Conservation (phyloP, 2,113 vertebrate species). For the Phodopus roborovskii region DNA sequence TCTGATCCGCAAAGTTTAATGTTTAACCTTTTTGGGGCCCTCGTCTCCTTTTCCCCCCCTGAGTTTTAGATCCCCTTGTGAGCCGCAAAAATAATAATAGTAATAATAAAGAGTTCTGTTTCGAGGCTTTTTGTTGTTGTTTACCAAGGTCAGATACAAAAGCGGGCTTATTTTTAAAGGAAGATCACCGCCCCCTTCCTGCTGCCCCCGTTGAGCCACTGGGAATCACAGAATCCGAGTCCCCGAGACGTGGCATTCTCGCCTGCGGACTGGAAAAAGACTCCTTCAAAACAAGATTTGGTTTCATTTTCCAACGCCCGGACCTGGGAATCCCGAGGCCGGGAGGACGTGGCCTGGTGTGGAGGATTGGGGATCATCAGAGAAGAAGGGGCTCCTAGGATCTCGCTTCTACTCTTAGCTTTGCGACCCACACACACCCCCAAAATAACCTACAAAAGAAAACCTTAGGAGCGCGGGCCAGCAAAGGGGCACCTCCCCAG, state of each 20-base stretch:
- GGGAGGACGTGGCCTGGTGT: slow-evolving; percentile 4
- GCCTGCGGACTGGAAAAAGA: slow-evolving; percentile 42
- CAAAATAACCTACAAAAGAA: slow-evolving; percentile 71
- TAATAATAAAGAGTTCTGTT: not conserved
- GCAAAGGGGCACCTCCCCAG: slow-evolving; percentile 53
- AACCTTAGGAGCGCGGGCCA: not conserved
- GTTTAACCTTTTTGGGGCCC: slow-evolving; percentile 76
- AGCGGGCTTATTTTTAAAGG: slow-evolving; percentile 19
- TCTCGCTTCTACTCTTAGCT: not conserved
- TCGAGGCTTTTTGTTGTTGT: not conserved
- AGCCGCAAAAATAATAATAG: not conserved
- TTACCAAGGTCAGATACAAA: not conserved
- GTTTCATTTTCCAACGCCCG: slow-evolving; percentile 81
- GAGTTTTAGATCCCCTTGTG: not conserved
- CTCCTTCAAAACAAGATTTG: slow-evolving; percentile 70
- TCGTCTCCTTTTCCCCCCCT: not conserved
- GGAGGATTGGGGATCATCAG: not conserved
- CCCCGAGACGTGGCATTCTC: slow-evolving; percentile 76
- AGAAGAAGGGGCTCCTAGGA: not conserved
- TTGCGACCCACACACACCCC: not conserved
- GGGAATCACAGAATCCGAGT: not conserved
- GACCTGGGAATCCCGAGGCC: slow-evolving; percentile 50
- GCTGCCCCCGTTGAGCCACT: not conserved
- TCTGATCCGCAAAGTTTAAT: slow-evolving; percentile 77
- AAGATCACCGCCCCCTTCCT: not conserved